A percentile compares a stretch with the other conserved stretches of the same genome.
phyloP scores from a whole-genome alignment of 2,888 invertebrate species.

The Acronicta leporina region DNA sequence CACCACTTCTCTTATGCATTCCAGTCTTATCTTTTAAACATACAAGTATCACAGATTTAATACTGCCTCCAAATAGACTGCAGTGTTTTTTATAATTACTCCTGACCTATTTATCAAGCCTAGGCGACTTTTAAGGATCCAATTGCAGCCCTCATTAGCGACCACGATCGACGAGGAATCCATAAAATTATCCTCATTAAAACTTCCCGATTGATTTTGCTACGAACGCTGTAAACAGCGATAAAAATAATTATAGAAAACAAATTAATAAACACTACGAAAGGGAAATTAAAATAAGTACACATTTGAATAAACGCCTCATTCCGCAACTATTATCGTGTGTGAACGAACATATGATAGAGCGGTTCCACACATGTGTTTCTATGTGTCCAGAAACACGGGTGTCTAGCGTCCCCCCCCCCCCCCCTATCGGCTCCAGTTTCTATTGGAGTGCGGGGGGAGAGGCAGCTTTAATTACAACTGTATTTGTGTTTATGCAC shows the following conservation, averaged over 20 bases:
- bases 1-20: no score
- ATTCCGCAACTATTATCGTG: constrained; percentile 51
- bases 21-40: no score
- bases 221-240: constrained; percentile 26
- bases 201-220: constrained; percentile 26
- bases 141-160: constrained; percentile 44
- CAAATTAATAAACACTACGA: constrained; percentile 41
- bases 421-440: constrained; percentile 53
- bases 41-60: background rate
- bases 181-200: constrained; percentile 55
- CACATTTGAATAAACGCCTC: constrained; percentile 46
- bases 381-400: constrained; percentile 47
- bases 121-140: constrained; percentile 17
- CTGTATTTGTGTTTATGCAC: constrained; percentile 66
- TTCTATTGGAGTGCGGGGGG: constrained; percentile 52
- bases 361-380: constrained; percentile 34
- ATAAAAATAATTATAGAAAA: constrained; percentile 43
- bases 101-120: constrained; percentile 22
- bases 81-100: background rate
- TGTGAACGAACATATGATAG: constrained; percentile 47
- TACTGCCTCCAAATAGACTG: constrained; percentile 3
- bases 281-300: constrained; percentile 53
- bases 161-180: constrained; percentile 24
- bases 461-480: constrained; percentile 68
- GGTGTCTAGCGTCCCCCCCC: constrained; percentile 42